These are phyloP conservation scores for Alviniconcha strummeri DNA, from an alignment of 2,888 invertebrate species.

Conservation along the genomic window DNA sequence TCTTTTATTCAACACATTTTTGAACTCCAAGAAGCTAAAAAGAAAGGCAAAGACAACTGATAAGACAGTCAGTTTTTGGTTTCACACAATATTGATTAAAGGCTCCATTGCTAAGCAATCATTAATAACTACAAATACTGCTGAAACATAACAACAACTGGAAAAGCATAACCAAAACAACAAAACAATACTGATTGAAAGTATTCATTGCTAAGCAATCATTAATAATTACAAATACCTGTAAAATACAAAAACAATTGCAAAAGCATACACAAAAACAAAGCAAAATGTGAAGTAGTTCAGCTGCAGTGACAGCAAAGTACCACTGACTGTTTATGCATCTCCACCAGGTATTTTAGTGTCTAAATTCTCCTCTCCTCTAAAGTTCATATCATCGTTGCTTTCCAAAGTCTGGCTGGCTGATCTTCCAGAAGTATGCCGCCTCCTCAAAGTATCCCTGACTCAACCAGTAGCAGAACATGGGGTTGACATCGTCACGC, in stretches of 20 bases:
- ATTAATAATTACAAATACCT: background rate
- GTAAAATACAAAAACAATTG: background rate
- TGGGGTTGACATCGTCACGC: conserved; percentile 35
- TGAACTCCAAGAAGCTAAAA: no score
- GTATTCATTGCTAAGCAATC: background rate
- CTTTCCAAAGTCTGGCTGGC: conserved; percentile 13
- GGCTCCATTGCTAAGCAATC: no score
- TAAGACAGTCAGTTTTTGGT: no score
- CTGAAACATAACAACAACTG: background rate
- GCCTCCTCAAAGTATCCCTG: conserved; percentile 34
- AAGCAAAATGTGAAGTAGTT: background rate
- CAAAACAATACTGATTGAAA: background rate
- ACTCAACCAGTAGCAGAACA: conserved; percentile 38
- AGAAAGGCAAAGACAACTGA: no score
- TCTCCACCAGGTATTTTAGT: no score
- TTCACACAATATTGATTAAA: no score
- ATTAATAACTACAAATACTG: no score
- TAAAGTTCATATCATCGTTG: background rate
- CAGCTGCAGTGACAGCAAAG: no score
- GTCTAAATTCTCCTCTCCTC: no score
- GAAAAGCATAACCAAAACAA: background rate
- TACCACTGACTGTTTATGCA: no score
- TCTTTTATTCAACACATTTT: no score
- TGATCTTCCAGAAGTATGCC: conserved; percentile 26
- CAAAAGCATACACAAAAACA: background rate